Evolutionary conservation across 1,140 invertebrate species (phyloP).

Genomic region (Scaptomyza montana): DNA sequence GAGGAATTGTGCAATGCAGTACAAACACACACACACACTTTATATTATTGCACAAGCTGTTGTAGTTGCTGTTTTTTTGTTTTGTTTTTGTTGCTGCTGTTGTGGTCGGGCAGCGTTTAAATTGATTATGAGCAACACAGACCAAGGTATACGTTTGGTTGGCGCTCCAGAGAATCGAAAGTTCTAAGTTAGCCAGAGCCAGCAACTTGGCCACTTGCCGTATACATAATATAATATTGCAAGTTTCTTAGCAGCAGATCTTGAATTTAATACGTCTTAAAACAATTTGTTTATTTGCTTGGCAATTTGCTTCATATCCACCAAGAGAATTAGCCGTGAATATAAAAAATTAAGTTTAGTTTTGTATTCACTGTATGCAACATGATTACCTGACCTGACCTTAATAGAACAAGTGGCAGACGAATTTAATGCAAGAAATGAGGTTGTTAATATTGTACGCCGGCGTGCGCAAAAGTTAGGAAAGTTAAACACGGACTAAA

Average conservation of each 20-base stretch:
- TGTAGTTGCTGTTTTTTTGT: conserved; percentile 5
- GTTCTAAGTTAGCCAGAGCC: conserved; percentile 1
- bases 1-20: conserved; percentile 47
- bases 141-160: conserved; percentile 24
- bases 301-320: background rate
- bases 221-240: conserved; percentile 33
- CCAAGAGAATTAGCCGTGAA: background rate
- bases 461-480: conserved; percentile 1
- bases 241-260: conserved; percentile 6
- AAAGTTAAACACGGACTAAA: conserved; percentile 27
- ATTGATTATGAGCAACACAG: conserved; percentile 66
- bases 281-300: conserved; percentile 35
- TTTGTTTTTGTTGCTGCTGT: conserved; percentile 14
- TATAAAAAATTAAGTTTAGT: background rate
- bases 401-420: background rate
- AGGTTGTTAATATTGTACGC: background rate
- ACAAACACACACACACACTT: conserved; percentile 30
- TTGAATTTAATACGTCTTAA: conserved; percentile 36
- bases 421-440: background rate
- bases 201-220: conserved; percentile 15
- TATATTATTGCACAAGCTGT: conserved; percentile 45
- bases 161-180: conserved; percentile 7
- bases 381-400: background rate
- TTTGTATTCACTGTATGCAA: background rate
- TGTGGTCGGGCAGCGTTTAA: conserved; percentile 51